These are phyloP conservation scores for Otolemur crassicaudatus DNA, from an alignment of 2,797 vertebrate genomes.

Conservation along the genomic window DNA sequence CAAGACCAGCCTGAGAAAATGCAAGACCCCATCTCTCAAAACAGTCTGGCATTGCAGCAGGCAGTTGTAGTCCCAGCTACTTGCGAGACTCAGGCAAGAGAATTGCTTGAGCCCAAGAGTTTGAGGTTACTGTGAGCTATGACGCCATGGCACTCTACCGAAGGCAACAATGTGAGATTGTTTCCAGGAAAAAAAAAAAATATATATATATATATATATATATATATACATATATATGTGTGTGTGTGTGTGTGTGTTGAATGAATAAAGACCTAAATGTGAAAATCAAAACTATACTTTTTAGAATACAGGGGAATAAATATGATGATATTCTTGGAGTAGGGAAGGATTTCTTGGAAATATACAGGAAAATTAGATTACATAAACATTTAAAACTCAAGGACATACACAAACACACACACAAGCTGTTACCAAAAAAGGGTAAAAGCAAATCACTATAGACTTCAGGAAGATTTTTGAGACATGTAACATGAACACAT, in stretches of 20 bases:
- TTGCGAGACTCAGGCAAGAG: too few species aligned
- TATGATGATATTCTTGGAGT: background rate
- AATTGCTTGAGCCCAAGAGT: too few species aligned
- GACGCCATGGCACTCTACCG: too few species aligned
- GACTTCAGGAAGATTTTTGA: background rate
- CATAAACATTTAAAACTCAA: background rate
- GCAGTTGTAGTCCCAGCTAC: too few species aligned
- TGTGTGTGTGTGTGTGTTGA: background rate
- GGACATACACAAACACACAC: background rate
- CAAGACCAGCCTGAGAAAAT: too few species aligned
- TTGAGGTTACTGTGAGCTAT: too few species aligned
- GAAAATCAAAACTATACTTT: background rate
- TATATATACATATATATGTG: too few species aligned
- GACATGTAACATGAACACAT: background rate
- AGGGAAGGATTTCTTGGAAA: background rate
- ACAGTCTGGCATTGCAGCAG: too few species aligned
- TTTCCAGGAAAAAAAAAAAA: too few species aligned
- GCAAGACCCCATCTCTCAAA: too few species aligned
- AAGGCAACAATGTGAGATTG: too few species aligned
- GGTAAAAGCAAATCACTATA: slow-evolving; percentile 8
- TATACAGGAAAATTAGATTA: background rate
- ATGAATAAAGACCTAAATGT: background rate
- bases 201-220: too few species aligned
- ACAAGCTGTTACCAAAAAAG: background rate
- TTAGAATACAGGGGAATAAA: slow-evolving; percentile 7